These are phyloP conservation scores for Lethrus apterus DNA, from an alignment of 1,140 invertebrate genomes.

Conservation along the genomic window DNA sequence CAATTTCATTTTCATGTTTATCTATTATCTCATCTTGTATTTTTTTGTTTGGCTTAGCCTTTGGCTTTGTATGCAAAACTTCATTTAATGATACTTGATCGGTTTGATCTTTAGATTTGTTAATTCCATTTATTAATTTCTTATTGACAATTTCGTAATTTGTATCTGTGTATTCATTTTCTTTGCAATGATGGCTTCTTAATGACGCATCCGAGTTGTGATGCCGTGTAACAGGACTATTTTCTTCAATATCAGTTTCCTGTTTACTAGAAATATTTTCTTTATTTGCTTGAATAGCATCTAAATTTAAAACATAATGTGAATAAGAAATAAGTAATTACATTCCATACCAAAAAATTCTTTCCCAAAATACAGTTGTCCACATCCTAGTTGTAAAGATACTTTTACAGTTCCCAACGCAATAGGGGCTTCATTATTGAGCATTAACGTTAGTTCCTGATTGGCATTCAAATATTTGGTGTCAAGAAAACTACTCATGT, in stretches of 20 bases:
- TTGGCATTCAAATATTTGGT: slow-evolving; percentile 25
- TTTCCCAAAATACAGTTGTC: slow-evolving; percentile 44
- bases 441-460: slow-evolving; percentile 25
- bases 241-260: neutral
- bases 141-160: slow-evolving; percentile 10
- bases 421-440: slow-evolving; percentile 29
- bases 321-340: slow-evolving; percentile 12
- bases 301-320: slow-evolving; percentile 15
- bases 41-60: no score
- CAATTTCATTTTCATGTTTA: no score
- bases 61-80: no score
- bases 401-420: slow-evolving; percentile 38
- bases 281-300: slow-evolving; percentile 14
- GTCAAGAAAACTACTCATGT: slow-evolving; percentile 27
- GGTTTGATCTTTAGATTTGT: no score
- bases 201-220: slow-evolving; percentile 2
- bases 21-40: no score
- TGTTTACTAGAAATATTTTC: neutral
- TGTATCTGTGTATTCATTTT: slow-evolving; percentile 8
- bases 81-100: no score
- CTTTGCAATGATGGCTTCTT: neutral
- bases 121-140: no score
- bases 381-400: slow-evolving; percentile 43
- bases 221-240: neutral
- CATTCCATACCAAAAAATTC: slow-evolving; percentile 45